phyloP scores from a whole-genome alignment of 2,113 vertebrate species.

The Trogon melanurus region DNA sequence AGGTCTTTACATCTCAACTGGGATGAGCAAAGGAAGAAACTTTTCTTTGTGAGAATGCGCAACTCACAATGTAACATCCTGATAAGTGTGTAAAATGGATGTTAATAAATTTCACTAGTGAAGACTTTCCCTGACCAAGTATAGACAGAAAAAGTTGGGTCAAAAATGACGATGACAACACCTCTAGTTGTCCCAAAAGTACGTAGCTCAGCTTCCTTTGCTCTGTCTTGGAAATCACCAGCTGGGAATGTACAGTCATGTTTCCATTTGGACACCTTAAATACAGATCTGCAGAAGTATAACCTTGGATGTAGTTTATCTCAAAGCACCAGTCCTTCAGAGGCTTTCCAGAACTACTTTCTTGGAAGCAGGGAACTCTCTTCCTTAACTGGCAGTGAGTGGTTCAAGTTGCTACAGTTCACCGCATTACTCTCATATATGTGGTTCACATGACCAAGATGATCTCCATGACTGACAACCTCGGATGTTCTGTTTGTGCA shows the following conservation, averaged over 20 bases:
- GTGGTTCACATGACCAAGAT: background rate
- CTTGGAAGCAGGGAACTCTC: background rate
- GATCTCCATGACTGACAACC: background rate
- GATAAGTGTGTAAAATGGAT: background rate
- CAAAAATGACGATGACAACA: background rate
- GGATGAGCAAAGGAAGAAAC: background rate
- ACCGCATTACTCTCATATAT: background rate
- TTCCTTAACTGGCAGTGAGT: background rate
- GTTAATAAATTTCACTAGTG: background rate
- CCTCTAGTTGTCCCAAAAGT: background rate
- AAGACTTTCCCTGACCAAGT: background rate
- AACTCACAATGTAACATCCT: background rate
- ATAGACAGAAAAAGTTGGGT: background rate
- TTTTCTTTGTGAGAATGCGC: background rate
- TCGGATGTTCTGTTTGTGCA: accelerated
- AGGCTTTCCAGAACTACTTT: background rate
- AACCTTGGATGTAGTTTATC: background rate
- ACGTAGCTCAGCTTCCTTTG: background rate
- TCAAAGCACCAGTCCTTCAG: background rate
- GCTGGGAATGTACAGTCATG: background rate
- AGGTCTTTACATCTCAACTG: background rate
- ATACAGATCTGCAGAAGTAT: background rate
- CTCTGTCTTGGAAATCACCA: background rate
- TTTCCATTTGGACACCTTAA: background rate
- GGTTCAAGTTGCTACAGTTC: background rate